phyloP scores from a whole-genome alignment of 2,888 invertebrate species.

The Dynastes hyllus region DNA sequence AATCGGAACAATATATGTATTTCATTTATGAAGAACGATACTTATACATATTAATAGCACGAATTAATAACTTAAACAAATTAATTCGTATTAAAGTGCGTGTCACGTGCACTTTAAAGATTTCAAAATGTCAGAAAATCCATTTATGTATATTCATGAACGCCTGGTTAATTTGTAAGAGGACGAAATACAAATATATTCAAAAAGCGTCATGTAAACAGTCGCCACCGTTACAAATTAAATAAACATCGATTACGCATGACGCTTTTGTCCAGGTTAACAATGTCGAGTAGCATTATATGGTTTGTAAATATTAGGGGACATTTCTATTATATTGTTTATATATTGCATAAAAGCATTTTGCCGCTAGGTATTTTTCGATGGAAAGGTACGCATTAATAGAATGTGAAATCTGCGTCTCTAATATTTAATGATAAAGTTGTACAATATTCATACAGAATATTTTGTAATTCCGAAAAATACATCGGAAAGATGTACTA shows the following conservation, averaged over 20 bases:
- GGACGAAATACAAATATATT: conserved; percentile 7
- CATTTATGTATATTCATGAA: conserved; percentile 38
- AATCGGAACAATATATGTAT: too few species aligned
- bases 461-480: too few species aligned
- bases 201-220: conserved; percentile 25
- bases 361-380: neutral
- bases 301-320: conserved; percentile 12
- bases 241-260: conserved; percentile 16
- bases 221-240: conserved; percentile 6
- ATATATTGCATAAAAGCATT: neutral
- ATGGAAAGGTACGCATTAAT: neutral
- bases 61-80: conserved; percentile 13
- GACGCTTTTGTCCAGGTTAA: conserved; percentile 6
- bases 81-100: conserved; percentile 4
- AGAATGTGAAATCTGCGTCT: neutral
- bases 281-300: conserved; percentile 7
- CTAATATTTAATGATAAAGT: too few species aligned
- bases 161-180: conserved; percentile 13
- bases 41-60: neutral
- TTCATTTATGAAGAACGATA: neutral
- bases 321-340: conserved; percentile 9
- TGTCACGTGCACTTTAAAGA: conserved; percentile 11
- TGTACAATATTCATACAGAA: too few species aligned
- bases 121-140: conserved; percentile 10
- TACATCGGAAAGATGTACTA: too few species aligned